Percentiles rank a stretch among this genome's conserved stretches.
Evolutionary conservation across 2,113 vertebrate genomes (phyloP).

Genomic region (Neopipo cinnamomea): DNA sequence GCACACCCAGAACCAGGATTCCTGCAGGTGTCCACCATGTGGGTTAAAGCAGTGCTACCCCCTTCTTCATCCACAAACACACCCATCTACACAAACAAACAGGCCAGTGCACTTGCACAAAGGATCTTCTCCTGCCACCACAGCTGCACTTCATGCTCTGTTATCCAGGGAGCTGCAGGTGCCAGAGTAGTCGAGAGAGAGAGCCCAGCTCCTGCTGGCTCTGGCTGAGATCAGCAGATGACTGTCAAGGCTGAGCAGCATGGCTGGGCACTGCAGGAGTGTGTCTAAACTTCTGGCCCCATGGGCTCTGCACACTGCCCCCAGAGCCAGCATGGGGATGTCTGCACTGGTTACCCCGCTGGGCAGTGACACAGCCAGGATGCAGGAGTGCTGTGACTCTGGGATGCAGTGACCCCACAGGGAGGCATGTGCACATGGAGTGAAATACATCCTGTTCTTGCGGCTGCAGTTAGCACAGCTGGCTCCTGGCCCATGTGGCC

Average conservation of each 20-base stretch:
- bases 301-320: rapidly evolving
- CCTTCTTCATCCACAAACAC: not conserved
- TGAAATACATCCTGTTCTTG: conserved; percentile 11
- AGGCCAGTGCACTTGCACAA: conserved; percentile 55
- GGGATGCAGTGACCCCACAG: not conserved
- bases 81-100: conserved; percentile 51
- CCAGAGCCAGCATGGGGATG: not conserved
- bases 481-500: not conserved
- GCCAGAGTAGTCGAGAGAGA: conserved; percentile 10
- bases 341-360: rapidly evolving
- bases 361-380: not conserved
- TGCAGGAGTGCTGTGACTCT: not conserved
- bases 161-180: not conserved
- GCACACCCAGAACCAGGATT: not conserved
- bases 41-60: not conserved
- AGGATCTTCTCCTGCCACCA: not conserved
- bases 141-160: conserved; percentile 42
- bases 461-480: not conserved
- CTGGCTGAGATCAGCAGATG: not conserved
- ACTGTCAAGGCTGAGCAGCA: rapidly evolving
- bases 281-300: not conserved
- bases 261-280: not conserved
- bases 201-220: not conserved
- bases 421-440: not conserved
- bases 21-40: rapidly evolving